Percentiles rank a stretch among this genome's conserved stretches.
These are phyloP conservation scores for Dicycla oo DNA, from an alignment of 2,888 invertebrate species.

Conservation along the genomic window DNA sequence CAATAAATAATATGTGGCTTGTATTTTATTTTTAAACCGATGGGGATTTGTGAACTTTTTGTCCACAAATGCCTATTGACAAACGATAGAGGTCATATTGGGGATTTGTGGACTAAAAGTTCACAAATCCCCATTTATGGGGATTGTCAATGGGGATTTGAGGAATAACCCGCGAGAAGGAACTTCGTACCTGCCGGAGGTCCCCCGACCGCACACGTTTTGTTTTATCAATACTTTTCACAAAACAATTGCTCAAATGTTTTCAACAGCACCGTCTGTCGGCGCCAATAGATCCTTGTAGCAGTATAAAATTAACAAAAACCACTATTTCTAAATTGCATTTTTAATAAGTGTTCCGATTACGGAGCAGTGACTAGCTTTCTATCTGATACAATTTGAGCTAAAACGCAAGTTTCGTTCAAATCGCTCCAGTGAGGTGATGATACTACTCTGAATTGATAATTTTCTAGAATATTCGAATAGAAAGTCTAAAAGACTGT, in stretches of 20 bases:
- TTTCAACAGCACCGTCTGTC: background rate
- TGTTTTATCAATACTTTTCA: background rate
- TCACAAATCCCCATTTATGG: no score
- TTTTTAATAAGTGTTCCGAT: conserved; percentile 61
- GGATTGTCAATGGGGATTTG: no score
- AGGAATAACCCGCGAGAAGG: no score
- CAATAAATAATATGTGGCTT: no score
- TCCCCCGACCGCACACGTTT: background rate
- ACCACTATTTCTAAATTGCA: conserved; percentile 60
- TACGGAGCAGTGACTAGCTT: conserved; percentile 56
- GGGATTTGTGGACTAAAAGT: no score
- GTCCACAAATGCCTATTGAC: no score
- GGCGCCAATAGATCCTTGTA: background rate
- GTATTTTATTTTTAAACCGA: no score
- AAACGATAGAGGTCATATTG: no score
- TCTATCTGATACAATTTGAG: conserved; percentile 35
- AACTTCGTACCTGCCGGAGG: no score
- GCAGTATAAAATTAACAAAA: conserved; percentile 22
- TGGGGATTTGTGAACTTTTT: no score
- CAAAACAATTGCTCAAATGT: background rate
- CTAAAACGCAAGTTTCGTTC: conserved; percentile 29
- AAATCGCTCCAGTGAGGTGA: conserved; percentile 30
- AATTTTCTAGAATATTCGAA: conserved; percentile 13
- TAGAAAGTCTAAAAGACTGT: conserved; percentile 7
- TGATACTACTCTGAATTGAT: conserved; percentile 12